Evolutionary conservation across 2,888 invertebrate species (phyloP).

Genomic region (Anaspis maculata): DNA sequence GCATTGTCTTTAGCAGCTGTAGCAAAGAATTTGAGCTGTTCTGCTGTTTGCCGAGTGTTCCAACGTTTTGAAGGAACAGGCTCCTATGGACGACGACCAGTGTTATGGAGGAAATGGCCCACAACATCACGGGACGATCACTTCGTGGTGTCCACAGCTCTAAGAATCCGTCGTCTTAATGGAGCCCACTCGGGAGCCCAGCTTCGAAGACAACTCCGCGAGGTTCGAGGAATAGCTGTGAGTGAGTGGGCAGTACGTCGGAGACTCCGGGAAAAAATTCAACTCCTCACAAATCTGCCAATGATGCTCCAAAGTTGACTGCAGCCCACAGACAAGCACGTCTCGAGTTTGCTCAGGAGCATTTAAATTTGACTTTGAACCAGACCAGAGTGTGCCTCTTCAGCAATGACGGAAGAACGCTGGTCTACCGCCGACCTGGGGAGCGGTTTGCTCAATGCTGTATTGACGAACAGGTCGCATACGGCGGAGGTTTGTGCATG

Average conservation of each 20-base stretch:
- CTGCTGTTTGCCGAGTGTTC: neutral
- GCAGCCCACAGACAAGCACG: constrained; percentile 18
- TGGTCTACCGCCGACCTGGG: constrained; percentile 1
- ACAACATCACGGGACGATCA: constrained; percentile 3
- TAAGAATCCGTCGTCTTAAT: constrained; percentile 1
- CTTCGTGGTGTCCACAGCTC: neutral
- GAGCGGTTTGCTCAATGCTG: constrained; percentile 1
- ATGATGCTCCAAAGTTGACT: constrained; percentile 18
- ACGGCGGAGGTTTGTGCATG: constrained; percentile 7
- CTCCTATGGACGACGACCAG: neutral
- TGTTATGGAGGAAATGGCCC: neutral
- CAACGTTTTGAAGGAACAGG: too few relatives aligned
- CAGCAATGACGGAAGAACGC: constrained; percentile 1
- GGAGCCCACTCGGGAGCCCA: too few relatives aligned
- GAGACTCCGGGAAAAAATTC: constrained; percentile 18
- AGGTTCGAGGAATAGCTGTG: constrained; percentile 16
- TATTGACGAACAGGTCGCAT: neutral
- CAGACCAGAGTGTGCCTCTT: constrained; percentile 14
- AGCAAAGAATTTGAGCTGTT: constrained; percentile 3
- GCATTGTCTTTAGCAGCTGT: too few relatives aligned
- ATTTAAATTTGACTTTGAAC: constrained; percentile 16
- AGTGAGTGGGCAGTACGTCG: constrained; percentile 20
- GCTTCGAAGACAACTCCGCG: constrained; percentile 12
- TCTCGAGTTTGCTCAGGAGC: constrained; percentile 18
- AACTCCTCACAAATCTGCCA: constrained; percentile 14